These are phyloP conservation scores for Melanostigma gelatinosum DNA, from an alignment of 2,113 vertebrate genomes.

Conservation along the genomic window DNA sequence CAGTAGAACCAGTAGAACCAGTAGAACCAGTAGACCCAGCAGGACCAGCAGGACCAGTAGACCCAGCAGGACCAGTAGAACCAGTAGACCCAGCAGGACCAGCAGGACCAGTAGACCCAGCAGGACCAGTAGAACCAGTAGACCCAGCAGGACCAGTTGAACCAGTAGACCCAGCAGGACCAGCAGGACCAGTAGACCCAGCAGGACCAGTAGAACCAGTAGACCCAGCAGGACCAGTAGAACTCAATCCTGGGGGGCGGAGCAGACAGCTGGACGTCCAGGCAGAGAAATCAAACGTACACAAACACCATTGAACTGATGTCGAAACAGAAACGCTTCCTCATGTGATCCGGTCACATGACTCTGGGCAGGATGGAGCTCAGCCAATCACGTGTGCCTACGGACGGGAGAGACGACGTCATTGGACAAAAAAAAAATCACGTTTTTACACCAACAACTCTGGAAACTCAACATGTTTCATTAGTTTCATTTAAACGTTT, in stretches of 20 bases:
- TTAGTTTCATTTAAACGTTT: too few relatives aligned
- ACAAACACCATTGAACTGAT: slow-evolving; percentile 92
- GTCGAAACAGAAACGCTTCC: slow-evolving; percentile 85
- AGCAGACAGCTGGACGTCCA: slow-evolving; percentile 68
- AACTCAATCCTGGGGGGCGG: slow-evolving; percentile 20
- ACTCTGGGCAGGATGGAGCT: slow-evolving; percentile 80
- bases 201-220: not conserved
- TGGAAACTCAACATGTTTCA: too few relatives aligned
- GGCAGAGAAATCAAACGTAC: slow-evolving; percentile 83
- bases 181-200: not conserved
- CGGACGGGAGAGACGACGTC: slow-evolving; percentile 14
- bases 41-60: too few relatives aligned
- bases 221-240: not conserved
- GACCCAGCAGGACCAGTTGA: too few relatives aligned
- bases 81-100: too few relatives aligned
- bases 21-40: too few relatives aligned
- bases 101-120: too few relatives aligned
- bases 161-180: not conserved
- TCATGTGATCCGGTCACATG: slow-evolving; percentile 92
- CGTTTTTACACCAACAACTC: too few relatives aligned
- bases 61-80: too few relatives aligned
- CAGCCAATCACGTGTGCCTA: slow-evolving; percentile 85
- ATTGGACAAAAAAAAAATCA: not conserved
- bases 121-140: too few relatives aligned
- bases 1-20: too few relatives aligned